Base-by-base conservation (phyloP, 2,888 invertebrate species). In the Epinotia ramella region DNA sequence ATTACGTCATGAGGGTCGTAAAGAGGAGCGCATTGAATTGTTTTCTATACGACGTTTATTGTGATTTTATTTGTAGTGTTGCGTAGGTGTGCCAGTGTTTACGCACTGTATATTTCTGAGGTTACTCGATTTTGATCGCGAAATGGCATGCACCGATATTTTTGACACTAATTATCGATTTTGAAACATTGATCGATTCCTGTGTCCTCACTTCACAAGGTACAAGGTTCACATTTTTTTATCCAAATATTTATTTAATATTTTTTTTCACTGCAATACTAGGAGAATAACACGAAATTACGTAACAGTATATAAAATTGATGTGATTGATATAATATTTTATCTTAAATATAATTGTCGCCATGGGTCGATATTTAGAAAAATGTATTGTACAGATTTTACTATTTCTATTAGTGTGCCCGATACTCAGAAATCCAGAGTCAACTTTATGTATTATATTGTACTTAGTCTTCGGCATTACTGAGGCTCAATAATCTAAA, bases 51-150 rank as follows among this genome's bases (percentile, higher is more conserved):
- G 74, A 69, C 74, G 59, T 74, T 65, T 74, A 74, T 74, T 74
- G 74, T 74, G 69, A 74, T 74, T 74, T 73, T 74, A 74, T 74
- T 74, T 65, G 73, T 70, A 74, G 59, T 74, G 20, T 49, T 49
- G 69, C 64, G 59, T 70, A 74, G 64, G 60, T 62, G 69, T 57
- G 64, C 57, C 56, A 12, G 40, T 68, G 68, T 73, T 5, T 63
- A 24, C 64, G 40, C 59, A 64, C 20, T 64, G 69, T 64, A 53
- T 49, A 49, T 62, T 56, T 68, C 64, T 74, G 74, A 74, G 74
- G 74, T 69, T 74, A 70, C 57, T 69, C 49, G 64, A 59, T 62
- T 73, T 56, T 9, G 33, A 62, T 46, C 49, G 57, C 73, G 66
- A 33, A 73, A 33, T 64, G 28, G 59, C 33, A 57, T 62, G 69